phyloP scores from a whole-genome alignment of 1,140 invertebrate species.

The Eurosta solidaginis region DNA sequence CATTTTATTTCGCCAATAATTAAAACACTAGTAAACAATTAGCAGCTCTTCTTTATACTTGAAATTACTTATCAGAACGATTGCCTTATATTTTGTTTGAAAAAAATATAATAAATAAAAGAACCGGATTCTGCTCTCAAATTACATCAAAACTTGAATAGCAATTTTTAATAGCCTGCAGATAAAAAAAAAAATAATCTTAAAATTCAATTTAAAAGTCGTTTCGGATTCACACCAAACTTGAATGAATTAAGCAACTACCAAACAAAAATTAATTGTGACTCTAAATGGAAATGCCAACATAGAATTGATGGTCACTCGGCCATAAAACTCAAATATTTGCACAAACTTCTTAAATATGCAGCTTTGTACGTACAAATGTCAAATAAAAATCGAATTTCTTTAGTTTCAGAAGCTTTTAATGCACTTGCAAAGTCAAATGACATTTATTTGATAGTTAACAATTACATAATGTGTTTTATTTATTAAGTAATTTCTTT shows the following conservation, averaged over 20 bases:
- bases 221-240: background rate
- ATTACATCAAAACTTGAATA: background rate
- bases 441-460: background rate
- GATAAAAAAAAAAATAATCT: background rate
- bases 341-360: too few species aligned
- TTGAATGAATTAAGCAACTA: background rate
- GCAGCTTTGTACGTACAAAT: too few species aligned
- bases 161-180: background rate
- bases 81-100: background rate
- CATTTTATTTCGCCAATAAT: too few species aligned
- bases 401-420: too few species aligned
- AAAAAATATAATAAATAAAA: background rate
- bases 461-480: too few species aligned
- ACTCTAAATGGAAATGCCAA: background rate
- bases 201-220: background rate
- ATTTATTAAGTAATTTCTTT: background rate
- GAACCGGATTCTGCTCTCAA: background rate
- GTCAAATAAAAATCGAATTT: too few species aligned
- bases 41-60: background rate
- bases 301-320: background rate
- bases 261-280: background rate
- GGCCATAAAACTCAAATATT: background rate
- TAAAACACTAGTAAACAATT: too few species aligned
- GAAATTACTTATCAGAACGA: background rate
- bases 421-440: background rate